Percentiles rank a stretch among this genome's conserved stretches.
These are phyloP conservation scores for Drosophila borborema DNA, from an alignment of 2,888 invertebrate genomes.

Conservation along the genomic window DNA sequence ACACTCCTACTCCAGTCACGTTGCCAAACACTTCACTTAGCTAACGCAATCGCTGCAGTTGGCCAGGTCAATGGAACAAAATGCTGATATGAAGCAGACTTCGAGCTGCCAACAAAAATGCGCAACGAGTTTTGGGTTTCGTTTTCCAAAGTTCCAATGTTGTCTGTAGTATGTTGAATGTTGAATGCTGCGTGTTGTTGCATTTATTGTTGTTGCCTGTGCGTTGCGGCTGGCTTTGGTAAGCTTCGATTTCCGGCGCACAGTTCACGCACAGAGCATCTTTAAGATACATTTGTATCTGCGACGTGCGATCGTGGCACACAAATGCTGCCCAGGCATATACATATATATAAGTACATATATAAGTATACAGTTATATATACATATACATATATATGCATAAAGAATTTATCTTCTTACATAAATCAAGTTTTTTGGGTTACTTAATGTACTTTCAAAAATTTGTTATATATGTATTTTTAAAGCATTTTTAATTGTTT, in stretches of 20 bases:
- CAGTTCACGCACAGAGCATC: slow-evolving; percentile 47
- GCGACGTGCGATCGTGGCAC: slow-evolving; percentile 11
- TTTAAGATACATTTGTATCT: slow-evolving; percentile 56
- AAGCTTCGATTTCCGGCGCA: slow-evolving; percentile 63
- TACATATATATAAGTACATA: background rate
- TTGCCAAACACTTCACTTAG: slow-evolving; percentile 3
- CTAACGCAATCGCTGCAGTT: background rate
- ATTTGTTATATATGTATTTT: background rate
- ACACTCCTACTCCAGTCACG: background rate
- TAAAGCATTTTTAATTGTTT: background rate
- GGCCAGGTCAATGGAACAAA: slow-evolving; percentile 44
- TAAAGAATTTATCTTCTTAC: background rate
- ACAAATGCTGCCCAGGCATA: background rate
- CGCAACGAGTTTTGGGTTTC: slow-evolving; percentile 64
- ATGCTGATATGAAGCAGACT: slow-evolving; percentile 60
- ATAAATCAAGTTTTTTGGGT: slow-evolving; percentile 13
- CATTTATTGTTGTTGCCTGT: background rate
- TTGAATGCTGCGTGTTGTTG: slow-evolving; percentile 3
- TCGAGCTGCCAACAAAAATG: slow-evolving; percentile 47
- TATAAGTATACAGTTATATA: background rate
- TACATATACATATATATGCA: background rate
- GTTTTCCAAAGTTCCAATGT: slow-evolving; percentile 52
- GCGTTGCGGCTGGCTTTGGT: slow-evolving; percentile 40
- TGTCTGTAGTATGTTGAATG: slow-evolving; percentile 24
- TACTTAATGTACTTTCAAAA: slow-evolving; percentile 13